Percentiles rank a stretch among this genome's conserved stretches.
phyloP scores from a whole-genome alignment of 2,888 invertebrate species.

The Mycalesis mineus region DNA sequence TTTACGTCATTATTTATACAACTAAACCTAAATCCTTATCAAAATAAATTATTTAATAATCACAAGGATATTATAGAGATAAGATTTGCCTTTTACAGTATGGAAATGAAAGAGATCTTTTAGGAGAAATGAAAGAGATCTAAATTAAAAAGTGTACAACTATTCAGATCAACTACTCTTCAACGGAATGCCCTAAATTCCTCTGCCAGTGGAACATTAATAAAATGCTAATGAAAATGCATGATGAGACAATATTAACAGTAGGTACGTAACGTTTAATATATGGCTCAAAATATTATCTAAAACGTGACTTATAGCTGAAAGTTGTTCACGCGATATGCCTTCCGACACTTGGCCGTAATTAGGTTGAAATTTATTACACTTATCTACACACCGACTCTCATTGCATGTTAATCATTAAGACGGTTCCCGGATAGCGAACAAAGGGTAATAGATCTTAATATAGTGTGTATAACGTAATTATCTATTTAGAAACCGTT shows the following conservation, averaged over 20 bases:
- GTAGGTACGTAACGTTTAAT: background rate
- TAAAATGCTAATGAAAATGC: no score
- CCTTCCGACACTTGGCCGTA: constrained; percentile 13
- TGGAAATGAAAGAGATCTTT: no score
- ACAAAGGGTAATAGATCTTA: constrained; percentile 14
- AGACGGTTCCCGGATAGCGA: constrained; percentile 9
- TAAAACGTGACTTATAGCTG: constrained; percentile 7
- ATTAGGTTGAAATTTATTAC: constrained; percentile 16
- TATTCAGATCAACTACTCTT: no score
- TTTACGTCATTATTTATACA: no score
- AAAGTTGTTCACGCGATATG: constrained; percentile 14
- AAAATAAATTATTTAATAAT: no score
- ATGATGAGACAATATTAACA: background rate
- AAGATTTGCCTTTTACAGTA: no score
- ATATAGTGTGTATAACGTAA: background rate
- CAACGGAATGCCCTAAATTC: no score
- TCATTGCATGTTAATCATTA: constrained; percentile 14
- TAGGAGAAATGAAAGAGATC: no score
- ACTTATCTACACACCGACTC: constrained; percentile 12
- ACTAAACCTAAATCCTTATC: no score
- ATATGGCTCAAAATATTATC: background rate
- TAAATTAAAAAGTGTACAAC: no score
- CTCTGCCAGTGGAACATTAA: no score
- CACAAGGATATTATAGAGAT: no score
- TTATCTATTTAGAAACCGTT: background rate